Evolutionary conservation across 2,888 invertebrate species (phyloP).

Genomic region (Drosophila vallismaia): DNA sequence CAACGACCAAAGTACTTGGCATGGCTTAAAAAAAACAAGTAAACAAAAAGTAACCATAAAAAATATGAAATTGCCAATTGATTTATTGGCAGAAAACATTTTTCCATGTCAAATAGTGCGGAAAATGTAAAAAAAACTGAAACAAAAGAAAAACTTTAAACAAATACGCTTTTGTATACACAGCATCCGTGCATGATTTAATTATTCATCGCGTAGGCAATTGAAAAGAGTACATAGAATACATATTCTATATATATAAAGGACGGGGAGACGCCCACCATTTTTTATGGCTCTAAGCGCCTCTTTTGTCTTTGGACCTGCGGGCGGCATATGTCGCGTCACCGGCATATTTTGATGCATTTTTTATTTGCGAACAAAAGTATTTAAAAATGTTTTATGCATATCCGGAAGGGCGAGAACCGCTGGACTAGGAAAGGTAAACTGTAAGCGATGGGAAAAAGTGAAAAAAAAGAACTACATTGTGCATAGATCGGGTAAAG

Average conservation of each 20-base stretch:
- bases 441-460: slow-evolving; percentile 14
- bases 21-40: slow-evolving; percentile 4
- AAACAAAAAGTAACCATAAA: slow-evolving; percentile 22
- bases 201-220: slow-evolving; percentile 63
- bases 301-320: slow-evolving; percentile 49
- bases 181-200: slow-evolving; percentile 58
- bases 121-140: slow-evolving; percentile 55
- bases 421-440: neutral
- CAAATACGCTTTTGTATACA: slow-evolving; percentile 53
- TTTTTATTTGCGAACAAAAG: slow-evolving; percentile 50
- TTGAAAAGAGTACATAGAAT: slow-evolving; percentile 23
- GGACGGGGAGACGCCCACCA: neutral
- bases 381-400: slow-evolving; percentile 55
- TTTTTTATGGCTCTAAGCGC: slow-evolving; percentile 54
- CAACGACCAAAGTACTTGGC: slow-evolving; percentile 26
- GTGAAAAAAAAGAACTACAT: slow-evolving; percentile 19
- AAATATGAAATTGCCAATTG: slow-evolving; percentile 58
- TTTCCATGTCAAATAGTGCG: slow-evolving; percentile 71
- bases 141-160: slow-evolving; percentile 60
- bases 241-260: neutral
- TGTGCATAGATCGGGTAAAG: slow-evolving; percentile 7
- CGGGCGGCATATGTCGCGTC: slow-evolving; percentile 64
- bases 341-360: slow-evolving; percentile 56
- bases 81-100: slow-evolving; percentile 71
- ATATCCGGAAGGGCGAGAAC: slow-evolving; percentile 40